Evolutionary conservation across 2,113 vertebrate species (phyloP), one percentile per base, ranked within the genome.

Genomic region (Corythornis cristatus): DNA sequence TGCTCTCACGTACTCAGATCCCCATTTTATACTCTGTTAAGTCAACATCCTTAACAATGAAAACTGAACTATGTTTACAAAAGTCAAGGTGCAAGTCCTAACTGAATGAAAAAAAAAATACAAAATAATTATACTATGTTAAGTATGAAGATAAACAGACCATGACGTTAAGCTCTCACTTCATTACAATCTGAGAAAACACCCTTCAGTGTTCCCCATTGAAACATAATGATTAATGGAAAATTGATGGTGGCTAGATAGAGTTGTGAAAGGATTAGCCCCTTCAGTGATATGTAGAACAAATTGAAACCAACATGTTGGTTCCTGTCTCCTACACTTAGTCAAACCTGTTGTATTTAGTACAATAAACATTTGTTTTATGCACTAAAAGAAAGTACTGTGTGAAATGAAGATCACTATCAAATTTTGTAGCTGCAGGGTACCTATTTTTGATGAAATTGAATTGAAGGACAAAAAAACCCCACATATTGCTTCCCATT

Each of bases 141-240:
- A 94, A 96, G 89, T 96, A 88, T 95, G 78, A 95, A 96, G 93
- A 96, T 91, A 97, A 97, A 92, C 50, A 94, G 76, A 88, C 75
- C 28, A 37, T 97, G 90, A 95, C 67, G 72, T 96, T 86, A 84
- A 33, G 71, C 68, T 94, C 91, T 86, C 78, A 91, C 53, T 94
- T 95, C 56, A 45, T 93, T 95, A 70, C 73, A 93, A 90, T 93
- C 93, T 97, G 91, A 71, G 90, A 94, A 94, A 97, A 95, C 87
- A 95, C 72, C 83, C 86, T 93, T 97, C 70, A 92, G 86, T 92
- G 90, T 88, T 95, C 75, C 74, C 66, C 79, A 90, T 77, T 96
- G 90, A 97, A 96, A 95, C 64, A 57, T 96, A 81, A 94, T 67
- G 92, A 93, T 96, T 96, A 96, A 95, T 96, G 84, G 84, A 77